Evolutionary conservation across 1,140 invertebrate species (phyloP).

Genomic region (Geopemphigus sp.): DNA sequence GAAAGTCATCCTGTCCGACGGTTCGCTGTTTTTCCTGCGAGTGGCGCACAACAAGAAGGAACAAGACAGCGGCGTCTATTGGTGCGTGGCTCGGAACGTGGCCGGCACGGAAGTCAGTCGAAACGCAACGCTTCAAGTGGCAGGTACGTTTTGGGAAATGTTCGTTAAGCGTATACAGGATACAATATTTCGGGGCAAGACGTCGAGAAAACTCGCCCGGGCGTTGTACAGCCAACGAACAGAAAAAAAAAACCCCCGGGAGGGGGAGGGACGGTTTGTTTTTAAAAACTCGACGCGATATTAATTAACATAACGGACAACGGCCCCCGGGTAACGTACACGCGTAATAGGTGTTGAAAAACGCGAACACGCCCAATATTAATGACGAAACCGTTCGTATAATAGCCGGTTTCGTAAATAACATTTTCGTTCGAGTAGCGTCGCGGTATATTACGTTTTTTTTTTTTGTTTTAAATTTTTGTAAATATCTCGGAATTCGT

Average conservation of each 20-base stretch:
- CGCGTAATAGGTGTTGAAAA: conserved; percentile 10
- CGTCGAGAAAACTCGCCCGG: not conserved
- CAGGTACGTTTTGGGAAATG: conserved; percentile 62
- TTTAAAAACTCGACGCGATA: too few species aligned
- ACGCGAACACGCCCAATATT: not conserved
- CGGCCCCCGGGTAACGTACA: not conserved
- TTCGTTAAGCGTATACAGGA: too few species aligned
- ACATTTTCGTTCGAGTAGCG: not conserved
- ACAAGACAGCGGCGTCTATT: conserved; percentile 81
- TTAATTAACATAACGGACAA: not conserved
- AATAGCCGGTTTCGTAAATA: not conserved
- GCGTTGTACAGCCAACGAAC: too few species aligned
- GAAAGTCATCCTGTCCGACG: conserved; percentile 52
- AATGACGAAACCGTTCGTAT: not conserved
- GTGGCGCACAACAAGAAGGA: conserved; percentile 78
- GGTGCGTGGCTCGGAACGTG: conserved; percentile 81
- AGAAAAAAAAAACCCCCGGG: too few species aligned
- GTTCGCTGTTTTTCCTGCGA: conserved; percentile 59
- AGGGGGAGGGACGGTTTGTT: too few species aligned
- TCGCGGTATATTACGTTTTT: too few species aligned
- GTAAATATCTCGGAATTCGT: too few species aligned
- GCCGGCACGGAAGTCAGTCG: conserved; percentile 74
- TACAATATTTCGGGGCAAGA: too few species aligned
- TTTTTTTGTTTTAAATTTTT: too few species aligned
- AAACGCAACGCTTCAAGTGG: conserved; percentile 74